These are phyloP conservation scores for Drosophila albomicans DNA, from an alignment of 1,140 invertebrate genomes.

Conservation along the genomic window DNA sequence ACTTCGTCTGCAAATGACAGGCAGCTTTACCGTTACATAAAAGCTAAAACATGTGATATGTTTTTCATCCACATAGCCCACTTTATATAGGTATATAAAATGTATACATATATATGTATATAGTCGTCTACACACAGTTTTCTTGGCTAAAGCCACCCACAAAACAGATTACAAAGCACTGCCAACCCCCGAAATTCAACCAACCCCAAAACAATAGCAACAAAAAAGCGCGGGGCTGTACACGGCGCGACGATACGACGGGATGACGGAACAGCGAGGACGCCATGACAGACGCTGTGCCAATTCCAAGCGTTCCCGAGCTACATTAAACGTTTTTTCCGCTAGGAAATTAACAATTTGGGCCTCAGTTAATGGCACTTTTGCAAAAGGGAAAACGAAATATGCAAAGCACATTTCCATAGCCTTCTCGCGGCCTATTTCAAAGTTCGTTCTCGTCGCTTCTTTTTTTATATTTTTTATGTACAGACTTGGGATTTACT, in stretches of 20 bases:
- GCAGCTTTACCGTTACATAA: slow-evolving; percentile 80
- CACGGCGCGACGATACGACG: not conserved
- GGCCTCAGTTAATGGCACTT: slow-evolving; percentile 50
- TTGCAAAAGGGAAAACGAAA: slow-evolving; percentile 40
- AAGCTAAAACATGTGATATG: slow-evolving; percentile 74
- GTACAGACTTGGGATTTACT: slow-evolving; percentile 75
- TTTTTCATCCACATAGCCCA: slow-evolving; percentile 34
- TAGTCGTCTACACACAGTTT: slow-evolving; percentile 52
- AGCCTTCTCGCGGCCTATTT: slow-evolving; percentile 60
- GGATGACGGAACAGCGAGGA: not conserved
- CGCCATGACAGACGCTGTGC: slow-evolving; percentile 69
- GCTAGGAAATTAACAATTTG: slow-evolving; percentile 74
- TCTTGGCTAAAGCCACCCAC: slow-evolving; percentile 77
- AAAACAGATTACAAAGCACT: slow-evolving; percentile 75
- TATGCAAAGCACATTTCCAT: slow-evolving; percentile 62
- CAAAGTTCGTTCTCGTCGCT: slow-evolving; percentile 40
- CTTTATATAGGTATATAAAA: slow-evolving; percentile 38
- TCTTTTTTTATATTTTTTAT: slow-evolving; percentile 38
- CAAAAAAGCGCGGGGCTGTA: slow-evolving; percentile 46
- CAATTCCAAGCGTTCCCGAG: slow-evolving; percentile 63
- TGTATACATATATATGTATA: slow-evolving; percentile 33
- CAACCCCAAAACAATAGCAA: slow-evolving; percentile 55
- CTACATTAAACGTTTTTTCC: slow-evolving; percentile 50
- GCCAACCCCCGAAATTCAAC: slow-evolving; percentile 69
- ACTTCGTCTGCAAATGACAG: slow-evolving; percentile 78